These are phyloP conservation scores for Brachionus plicatilis DNA, from an alignment of 1,140 invertebrate genomes.

Conservation along the genomic window DNA sequence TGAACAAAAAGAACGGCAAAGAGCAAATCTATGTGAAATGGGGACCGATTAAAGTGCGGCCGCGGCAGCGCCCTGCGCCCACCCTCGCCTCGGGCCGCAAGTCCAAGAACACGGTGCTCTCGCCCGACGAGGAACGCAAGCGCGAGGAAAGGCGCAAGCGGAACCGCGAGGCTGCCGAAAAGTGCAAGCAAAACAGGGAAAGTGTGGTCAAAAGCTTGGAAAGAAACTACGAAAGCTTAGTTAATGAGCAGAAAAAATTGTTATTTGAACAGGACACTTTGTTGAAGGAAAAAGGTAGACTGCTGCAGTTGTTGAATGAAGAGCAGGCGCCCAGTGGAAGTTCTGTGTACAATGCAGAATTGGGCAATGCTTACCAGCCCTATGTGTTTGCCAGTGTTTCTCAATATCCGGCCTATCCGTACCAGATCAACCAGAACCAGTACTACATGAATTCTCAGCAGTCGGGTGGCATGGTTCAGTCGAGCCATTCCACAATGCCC, in stretches of 20 bases:
- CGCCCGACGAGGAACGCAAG: constrained; percentile 11
- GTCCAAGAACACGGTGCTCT: background rate
- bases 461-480: background rate
- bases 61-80: constrained; percentile 10
- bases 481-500: background rate
- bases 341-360: background rate
- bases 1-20: constrained; percentile 28
- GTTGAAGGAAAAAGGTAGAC: background rate
- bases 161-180: constrained; percentile 37
- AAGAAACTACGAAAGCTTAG: background rate
- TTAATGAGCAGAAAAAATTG: background rate
- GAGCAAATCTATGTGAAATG: background rate
- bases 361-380: background rate
- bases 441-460: background rate
- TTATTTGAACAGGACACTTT: background rate
- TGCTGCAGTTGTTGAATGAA: background rate
- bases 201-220: background rate
- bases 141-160: constrained; percentile 9
- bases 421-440: background rate
- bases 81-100: constrained; percentile 14
- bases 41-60: constrained; percentile 17
- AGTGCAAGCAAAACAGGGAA: constrained; percentile 38
- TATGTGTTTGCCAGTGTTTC: background rate
- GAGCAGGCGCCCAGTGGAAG: background rate
- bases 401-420: background rate